Base-by-base conservation (phyloP, 2,113 vertebrate genomes). In the Festucalex cinctus region DNA sequence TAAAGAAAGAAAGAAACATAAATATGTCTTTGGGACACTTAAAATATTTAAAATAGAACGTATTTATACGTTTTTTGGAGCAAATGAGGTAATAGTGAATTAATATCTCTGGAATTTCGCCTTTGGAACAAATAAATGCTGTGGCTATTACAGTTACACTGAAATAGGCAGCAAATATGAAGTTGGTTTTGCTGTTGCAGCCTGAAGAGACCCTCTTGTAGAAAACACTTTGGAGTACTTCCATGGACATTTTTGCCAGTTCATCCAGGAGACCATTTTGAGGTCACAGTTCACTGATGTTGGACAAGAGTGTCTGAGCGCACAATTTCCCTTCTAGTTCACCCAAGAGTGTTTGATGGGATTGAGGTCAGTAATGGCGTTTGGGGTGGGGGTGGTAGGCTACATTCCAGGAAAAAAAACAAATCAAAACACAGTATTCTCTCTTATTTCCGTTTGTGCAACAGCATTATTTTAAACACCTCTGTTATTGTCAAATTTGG, bases 271-370 rank as follows among this genome's bases (percentile, higher is more conserved):
- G 54, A 32, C 13, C 14, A 56, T 57, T 35, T 28, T 17, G 26
- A 57, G 16, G 56, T 19, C 56, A 35, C 19, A 19, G 6, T 35
- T 37, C 35, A 59, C 4, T 37, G 57, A 59, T n/a, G 32, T n/a
- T 36, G 19, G 56, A 58, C 28, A 58, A 58, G 28, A 58, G 17
- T 3, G 35, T 36, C 17, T 58, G 17, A 17, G 32, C 13, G 32
- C 57, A 37, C 32, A 59, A 59, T 59, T 59, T 59, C 57, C 8
- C 57, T 37, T 36, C 32, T 20, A 9, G 32, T 59, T 59, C 57
- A 59, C 54, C 14, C 19, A n/a, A 59, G 8, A 37, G 7, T 37
- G 6, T 35, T 58, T 19, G 26, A 35, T 58, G 26, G 14, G 56
- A 58, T 58, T 17, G 56, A 36, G 57, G 19, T 59, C 57, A 37